Base-by-base conservation (phyloP, 2,888 invertebrate species). In the Ophion costatus region DNA sequence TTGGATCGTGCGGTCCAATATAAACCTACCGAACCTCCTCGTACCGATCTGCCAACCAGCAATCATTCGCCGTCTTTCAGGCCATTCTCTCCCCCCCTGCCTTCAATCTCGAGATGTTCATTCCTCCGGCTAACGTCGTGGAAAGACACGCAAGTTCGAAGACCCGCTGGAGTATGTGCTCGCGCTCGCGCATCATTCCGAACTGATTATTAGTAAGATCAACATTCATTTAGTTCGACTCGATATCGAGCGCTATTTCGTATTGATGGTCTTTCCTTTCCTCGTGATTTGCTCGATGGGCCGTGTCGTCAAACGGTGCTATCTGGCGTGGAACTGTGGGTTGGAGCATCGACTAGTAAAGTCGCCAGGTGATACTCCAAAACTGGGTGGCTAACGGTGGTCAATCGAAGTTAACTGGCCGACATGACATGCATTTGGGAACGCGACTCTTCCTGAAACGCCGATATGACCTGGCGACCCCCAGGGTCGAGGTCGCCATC, bases 151-250 rank as follows among this genome's bases (percentile, higher is more conserved):
- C 71, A 29, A 29, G 29, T 29, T 29, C 29, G 29, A 42, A 64
- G 42, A 59, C 22, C 66, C 64, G 75, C 22, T 7, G n/a, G n/a
- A 45, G 61, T 57, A 66, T 42, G 14, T 51, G 22, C 71, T 20
- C 10, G 59, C 71, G 59, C 29, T 29, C 33, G 42, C 61, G 63
- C 20, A 61, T 61, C 64, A 67, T 24, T 57, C 20, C 66, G 29
- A 76, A 83, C 80, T 71, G 73, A 80, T 83, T 73, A 80, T 83
- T 80, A 83, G 70, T 51, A 71, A 67, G 80, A 73, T 77, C 76
- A 42, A 80, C 63, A 76, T 77, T 73, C 73, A 83, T 83, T 80
- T 33, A 66, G 73, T 67, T 22, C 73, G 66, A 76, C 80, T 80
- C 83, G 73, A 83, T 80, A 83, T 77, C 77, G 66, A 38, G 24